Conservation (phyloP, 92 coral and sea anemone species). For the Umimayanthus kanabou region DNA sequence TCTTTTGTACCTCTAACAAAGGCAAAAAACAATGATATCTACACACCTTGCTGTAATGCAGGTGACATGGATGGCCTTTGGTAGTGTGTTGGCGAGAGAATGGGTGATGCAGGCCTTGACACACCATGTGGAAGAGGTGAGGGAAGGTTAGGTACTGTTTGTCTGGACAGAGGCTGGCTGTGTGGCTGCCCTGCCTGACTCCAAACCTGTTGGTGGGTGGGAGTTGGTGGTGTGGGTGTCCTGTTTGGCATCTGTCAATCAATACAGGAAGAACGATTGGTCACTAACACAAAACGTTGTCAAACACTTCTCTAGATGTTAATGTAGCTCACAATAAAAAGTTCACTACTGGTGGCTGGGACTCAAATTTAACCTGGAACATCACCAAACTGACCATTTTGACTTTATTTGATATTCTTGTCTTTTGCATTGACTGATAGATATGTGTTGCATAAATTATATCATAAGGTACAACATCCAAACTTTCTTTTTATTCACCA, state of each 20-base stretch:
- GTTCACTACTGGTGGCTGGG: not conserved
- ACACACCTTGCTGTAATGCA: conserved; percentile 30
- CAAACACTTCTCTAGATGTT: too few relatives aligned
- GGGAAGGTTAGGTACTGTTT: conserved; percentile 9
- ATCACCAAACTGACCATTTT: too few relatives aligned
- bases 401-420: too few relatives aligned
- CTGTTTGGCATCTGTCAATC: conserved; percentile 48
- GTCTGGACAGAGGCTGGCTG: conserved; percentile 30
- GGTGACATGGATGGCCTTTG: conserved; percentile 19
- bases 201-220: conserved; percentile 68
- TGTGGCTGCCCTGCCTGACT: conserved; percentile 53
- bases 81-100: conserved; percentile 10
- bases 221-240: conserved; percentile 80
- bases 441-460: too few relatives aligned
- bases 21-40: not conserved
- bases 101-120: conserved; percentile 21
- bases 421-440: too few relatives aligned
- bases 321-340: not conserved
- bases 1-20: not conserved
- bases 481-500: too few relatives aligned
- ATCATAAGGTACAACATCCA: too few relatives aligned
- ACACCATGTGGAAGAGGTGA: conserved; percentile 17
- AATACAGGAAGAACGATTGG: not conserved
- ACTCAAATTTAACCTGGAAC: too few relatives aligned
- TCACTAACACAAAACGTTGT: not conserved